Conservation (phyloP, 2,888 invertebrate genomes). For the Limnephilus auricula region DNA sequence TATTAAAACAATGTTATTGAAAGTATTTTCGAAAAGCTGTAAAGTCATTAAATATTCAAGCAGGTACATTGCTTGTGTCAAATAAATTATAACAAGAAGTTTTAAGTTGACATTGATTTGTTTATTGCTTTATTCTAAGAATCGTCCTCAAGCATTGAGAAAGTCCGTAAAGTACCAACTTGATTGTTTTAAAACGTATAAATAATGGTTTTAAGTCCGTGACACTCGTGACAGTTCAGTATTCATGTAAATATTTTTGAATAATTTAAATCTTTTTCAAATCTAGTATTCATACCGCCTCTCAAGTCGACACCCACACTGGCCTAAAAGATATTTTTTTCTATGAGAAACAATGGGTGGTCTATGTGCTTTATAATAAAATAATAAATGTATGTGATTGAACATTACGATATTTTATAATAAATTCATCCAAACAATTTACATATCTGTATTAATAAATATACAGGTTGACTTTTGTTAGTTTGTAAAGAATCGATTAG, state of each 20-base stretch:
- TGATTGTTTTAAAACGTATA: neutral
- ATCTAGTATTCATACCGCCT: neutral
- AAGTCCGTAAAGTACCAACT: slow-evolving; percentile 5
- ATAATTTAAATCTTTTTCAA: slow-evolving; percentile 27
- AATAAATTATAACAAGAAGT: neutral
- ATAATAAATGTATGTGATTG: slow-evolving; percentile 33
- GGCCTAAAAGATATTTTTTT: neutral
- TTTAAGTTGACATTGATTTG: neutral
- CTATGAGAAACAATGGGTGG: slow-evolving; percentile 50
- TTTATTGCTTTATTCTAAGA: neutral
- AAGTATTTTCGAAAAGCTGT: neutral
- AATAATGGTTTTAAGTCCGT: slow-evolving; percentile 7
- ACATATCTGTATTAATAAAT: slow-evolving; percentile 44
- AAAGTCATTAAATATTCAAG: neutral
- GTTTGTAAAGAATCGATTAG: slow-evolving; percentile 46
- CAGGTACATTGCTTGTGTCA: neutral
- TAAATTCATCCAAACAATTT: slow-evolving; percentile 48
- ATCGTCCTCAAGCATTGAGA: neutral
- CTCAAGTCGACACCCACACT: slow-evolving; percentile 32
- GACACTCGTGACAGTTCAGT: slow-evolving; percentile 24
- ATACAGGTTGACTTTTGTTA: slow-evolving; percentile 44
- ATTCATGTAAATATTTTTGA: slow-evolving; percentile 32
- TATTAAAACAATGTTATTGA: neutral
- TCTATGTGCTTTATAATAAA: slow-evolving; percentile 11
- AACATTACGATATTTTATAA: slow-evolving; percentile 33